phyloP scores from a whole-genome alignment of 2,113 vertebrate genomes.

The Raja brachyura region DNA sequence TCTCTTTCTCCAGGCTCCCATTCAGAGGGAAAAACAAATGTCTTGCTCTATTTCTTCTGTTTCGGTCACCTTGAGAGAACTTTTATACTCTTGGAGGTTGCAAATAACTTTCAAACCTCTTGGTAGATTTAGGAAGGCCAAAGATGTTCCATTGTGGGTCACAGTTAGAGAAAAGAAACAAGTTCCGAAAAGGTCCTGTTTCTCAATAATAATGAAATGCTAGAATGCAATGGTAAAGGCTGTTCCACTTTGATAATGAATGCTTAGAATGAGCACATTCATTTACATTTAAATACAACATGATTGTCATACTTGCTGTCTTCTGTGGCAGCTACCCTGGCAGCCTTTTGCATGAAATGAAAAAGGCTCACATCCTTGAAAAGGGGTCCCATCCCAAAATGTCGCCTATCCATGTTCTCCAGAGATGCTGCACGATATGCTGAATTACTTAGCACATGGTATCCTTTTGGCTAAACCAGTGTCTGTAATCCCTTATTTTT shows the following conservation, averaged over 20 bases:
- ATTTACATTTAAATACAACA: not conserved
- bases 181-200: not conserved
- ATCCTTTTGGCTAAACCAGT: too few relatives aligned
- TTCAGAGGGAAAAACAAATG: not conserved
- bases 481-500: too few relatives aligned
- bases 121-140: not conserved
- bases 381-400: too few relatives aligned
- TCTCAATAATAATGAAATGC: not conserved
- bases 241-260: not conserved
- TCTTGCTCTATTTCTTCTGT: not conserved
- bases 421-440: too few relatives aligned
- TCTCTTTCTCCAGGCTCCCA: not conserved
- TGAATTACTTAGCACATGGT: too few relatives aligned
- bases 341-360: not conserved
- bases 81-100: not conserved
- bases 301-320: not conserved
- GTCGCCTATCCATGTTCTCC: too few relatives aligned
- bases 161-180: not conserved
- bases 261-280: not conserved
- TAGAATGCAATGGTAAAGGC: not conserved
- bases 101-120: not conserved
- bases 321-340: not conserved
- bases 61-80: not conserved
- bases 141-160: not conserved
- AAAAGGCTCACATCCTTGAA: too few relatives aligned